Percentiles rank a stretch among this genome's conserved stretches.
Evolutionary conservation across 2,797 vertebrate genomes (phyloP).

Genomic region (Chloroceryle amazona): DNA sequence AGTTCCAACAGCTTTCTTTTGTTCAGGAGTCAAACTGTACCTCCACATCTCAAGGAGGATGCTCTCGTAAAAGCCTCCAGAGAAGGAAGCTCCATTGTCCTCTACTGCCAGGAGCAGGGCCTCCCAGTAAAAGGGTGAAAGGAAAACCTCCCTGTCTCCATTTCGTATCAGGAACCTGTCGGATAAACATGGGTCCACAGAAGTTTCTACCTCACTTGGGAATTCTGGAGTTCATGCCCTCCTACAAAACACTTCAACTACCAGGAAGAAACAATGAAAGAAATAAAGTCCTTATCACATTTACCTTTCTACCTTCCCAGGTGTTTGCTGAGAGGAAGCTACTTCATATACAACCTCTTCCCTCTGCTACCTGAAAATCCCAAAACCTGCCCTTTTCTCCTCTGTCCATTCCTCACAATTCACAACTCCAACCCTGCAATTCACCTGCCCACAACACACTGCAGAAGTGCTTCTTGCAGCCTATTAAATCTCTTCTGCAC

Average conservation of each 20-base stretch:
- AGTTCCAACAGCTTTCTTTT: neutral
- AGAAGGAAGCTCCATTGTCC: neutral
- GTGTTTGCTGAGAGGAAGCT: neutral
- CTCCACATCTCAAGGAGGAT: neutral
- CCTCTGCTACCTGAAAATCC: neutral
- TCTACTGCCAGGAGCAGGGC: fast-evolving
- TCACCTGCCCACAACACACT: neutral
- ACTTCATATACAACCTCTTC: neutral
- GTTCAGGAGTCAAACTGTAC: neutral
- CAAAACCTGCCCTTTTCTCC: neutral
- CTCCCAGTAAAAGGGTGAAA: neutral
- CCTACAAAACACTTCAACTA: neutral
- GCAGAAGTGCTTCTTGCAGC: neutral
- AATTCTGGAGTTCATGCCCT: neutral
- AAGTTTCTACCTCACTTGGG: neutral
- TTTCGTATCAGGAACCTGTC: neutral
- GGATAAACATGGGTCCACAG: fast-evolving
- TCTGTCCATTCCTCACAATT: neutral
- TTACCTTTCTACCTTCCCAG: neutral
- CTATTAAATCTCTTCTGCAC: neutral
- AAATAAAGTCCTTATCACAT: neutral
- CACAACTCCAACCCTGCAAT: neutral
- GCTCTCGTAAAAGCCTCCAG: neutral
- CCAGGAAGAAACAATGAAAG: neutral
- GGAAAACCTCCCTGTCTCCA: fast-evolving